phyloP scores from a whole-genome alignment of 2,888 invertebrate genomes.

The Drosophila glabriapex region DNA sequence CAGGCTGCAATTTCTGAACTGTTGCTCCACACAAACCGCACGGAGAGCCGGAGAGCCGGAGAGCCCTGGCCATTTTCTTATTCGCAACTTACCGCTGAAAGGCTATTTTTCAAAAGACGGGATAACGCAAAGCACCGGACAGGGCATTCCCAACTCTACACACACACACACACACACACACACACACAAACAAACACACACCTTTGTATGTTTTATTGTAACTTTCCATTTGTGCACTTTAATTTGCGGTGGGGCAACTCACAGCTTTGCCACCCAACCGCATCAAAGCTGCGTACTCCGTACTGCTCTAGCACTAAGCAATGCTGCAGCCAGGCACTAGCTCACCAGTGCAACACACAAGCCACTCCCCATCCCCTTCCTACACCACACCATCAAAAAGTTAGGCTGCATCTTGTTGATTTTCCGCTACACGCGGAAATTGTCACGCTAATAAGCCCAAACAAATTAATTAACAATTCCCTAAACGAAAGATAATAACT shows the following conservation, averaged over 20 bases:
- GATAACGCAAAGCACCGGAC: constrained; percentile 20
- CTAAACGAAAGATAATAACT: constrained; percentile 68
- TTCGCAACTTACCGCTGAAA: constrained; percentile 64
- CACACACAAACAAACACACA: neutral
- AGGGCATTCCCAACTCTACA: constrained; percentile 13
- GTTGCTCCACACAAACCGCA: constrained; percentile 48
- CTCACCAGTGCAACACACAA: constrained; percentile 45
- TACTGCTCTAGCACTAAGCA: constrained; percentile 25
- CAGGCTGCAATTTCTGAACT: constrained; percentile 62
- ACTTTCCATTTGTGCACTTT: constrained; percentile 76
- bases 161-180: neutral
- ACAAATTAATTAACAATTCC: constrained; percentile 68
- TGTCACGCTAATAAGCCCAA: constrained; percentile 48
- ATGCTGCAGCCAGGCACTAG: constrained; percentile 56
- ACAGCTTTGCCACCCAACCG: constrained; percentile 53
- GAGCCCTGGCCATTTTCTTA: constrained; percentile 55
- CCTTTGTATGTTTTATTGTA: constrained; percentile 41
- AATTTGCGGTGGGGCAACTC: constrained; percentile 69
- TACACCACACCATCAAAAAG: neutral
- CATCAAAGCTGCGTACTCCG: constrained; percentile 45
- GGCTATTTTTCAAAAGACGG: constrained; percentile 63
- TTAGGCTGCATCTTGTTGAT: constrained; percentile 17
- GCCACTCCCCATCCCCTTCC: constrained; percentile 1
- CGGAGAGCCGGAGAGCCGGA: constrained; percentile 26
- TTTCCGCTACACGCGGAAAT: constrained; percentile 22